A percentile compares a stretch with the other conserved stretches of the same genome.
Evolutionary conservation across 2,113 vertebrate genomes (phyloP).

Genomic region (Acanthochromis polyacanthus): DNA sequence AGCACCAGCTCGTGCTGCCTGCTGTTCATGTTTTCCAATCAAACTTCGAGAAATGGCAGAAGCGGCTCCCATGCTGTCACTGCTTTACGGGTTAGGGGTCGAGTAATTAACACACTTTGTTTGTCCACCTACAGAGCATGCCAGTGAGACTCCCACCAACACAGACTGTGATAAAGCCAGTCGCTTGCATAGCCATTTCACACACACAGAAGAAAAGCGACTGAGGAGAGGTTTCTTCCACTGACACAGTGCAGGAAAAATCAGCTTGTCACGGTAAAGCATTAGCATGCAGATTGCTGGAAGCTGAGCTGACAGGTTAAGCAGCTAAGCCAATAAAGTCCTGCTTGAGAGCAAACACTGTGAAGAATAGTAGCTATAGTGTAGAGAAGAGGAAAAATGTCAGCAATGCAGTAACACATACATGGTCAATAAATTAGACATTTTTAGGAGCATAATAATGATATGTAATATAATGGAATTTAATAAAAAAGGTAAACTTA

Average conservation of each 20-base stretch:
- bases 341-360: background rate
- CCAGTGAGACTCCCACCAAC: background rate
- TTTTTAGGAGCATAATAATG: background rate
- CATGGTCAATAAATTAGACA: background rate
- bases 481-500: background rate
- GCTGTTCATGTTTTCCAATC: background rate
- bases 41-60: background rate
- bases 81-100: background rate
- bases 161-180: conserved; percentile 8
- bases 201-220: conserved; percentile 4
- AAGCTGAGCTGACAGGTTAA: conserved; percentile 24
- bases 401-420: background rate
- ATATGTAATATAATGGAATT: background rate
- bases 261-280: conserved; percentile 10
- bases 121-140: background rate
- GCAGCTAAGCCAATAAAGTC: conserved; percentile 19
- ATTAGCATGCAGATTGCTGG: conserved; percentile 36
- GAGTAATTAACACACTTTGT: background rate
- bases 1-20: background rate
- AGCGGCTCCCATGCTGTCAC: background rate
- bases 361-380: background rate
- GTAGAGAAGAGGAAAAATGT: background rate
- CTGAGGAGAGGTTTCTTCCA: background rate
- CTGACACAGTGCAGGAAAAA: background rate
- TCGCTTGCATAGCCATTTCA: background rate